A percentile compares a stretch with the other conserved stretches of the same genome.
These are phyloP conservation scores for Melanaphis sacchari DNA, from an alignment of 1,140 invertebrate genomes.

Conservation along the genomic window DNA sequence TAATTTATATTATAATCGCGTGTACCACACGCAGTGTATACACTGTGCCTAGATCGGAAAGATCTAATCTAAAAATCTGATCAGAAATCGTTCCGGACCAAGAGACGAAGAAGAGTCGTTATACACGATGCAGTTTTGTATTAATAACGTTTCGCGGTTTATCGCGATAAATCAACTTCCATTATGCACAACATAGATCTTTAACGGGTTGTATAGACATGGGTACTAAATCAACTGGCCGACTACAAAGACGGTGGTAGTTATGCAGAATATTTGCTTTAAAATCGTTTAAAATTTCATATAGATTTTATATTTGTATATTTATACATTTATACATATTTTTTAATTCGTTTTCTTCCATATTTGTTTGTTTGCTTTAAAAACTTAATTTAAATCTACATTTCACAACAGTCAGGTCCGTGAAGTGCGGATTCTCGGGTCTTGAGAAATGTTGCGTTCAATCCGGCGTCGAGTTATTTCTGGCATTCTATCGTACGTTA, in stretches of 20 bases:
- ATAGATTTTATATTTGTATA: too few species aligned
- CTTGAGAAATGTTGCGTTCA: background rate
- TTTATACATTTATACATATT: too few species aligned
- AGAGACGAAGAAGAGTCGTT: background rate
- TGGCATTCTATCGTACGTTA: background rate
- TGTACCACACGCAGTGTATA: background rate
- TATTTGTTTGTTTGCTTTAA: background rate
- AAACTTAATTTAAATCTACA: background rate
- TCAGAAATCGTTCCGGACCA: constrained; percentile 15
- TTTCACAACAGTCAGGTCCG: background rate
- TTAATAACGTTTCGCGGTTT: background rate
- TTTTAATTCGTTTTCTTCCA: too few species aligned
- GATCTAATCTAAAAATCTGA: constrained; percentile 6
- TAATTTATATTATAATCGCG: background rate
- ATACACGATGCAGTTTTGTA: background rate
- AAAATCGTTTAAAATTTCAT: background rate
- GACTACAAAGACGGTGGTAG: background rate
- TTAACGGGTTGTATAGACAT: background rate
- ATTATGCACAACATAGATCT: background rate
- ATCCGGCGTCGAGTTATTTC: background rate
- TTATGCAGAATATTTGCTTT: background rate
- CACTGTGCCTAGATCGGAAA: background rate
- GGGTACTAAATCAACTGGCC: too few species aligned
- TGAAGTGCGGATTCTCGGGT: background rate
- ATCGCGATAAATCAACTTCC: background rate